Evolutionary conservation across 2,888 invertebrate species (phyloP).

Genomic region (Mystacides longicornis): DNA sequence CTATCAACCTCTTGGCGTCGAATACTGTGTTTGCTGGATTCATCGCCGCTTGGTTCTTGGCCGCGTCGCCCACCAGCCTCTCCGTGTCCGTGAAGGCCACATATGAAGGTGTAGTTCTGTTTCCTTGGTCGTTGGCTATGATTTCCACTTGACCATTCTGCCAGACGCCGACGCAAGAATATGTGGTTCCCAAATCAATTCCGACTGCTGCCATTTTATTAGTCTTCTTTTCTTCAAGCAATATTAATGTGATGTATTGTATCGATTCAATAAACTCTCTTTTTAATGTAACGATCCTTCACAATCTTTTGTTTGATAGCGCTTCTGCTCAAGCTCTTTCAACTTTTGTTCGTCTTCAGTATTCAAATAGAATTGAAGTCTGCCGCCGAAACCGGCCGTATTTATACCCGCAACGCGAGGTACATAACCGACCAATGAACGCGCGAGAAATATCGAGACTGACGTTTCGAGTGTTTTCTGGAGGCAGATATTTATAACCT

Average conservation of each 20-base stretch:
- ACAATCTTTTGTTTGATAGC: too few species aligned
- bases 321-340: too few species aligned
- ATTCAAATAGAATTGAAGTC: constrained; percentile 8
- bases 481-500: not conserved
- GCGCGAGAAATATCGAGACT: not conserved
- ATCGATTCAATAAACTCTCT: not conserved
- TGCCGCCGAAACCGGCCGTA: constrained; percentile 9
- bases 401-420: constrained; percentile 14
- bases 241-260: too few species aligned
- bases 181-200: constrained; percentile 83
- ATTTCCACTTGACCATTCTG: constrained; percentile 75
- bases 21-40: constrained; percentile 70
- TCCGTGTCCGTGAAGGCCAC: constrained; percentile 83
- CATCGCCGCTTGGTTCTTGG: constrained; percentile 75
- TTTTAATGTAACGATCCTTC: too few species aligned
- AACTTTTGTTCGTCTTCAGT: constrained; percentile 1
- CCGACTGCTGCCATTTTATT: constrained; percentile 48
- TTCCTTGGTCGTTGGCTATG: constrained; percentile 85
- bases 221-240: not conserved
- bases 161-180: constrained; percentile 82
- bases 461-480: not conserved
- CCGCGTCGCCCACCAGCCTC: constrained; percentile 78
- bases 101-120: constrained; percentile 80
- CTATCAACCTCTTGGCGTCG: constrained; percentile 70
- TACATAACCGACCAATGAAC: constrained; percentile 11